Base-by-base conservation (phyloP, 2,888 invertebrate genomes). In the Philopedon plagiatum region DNA sequence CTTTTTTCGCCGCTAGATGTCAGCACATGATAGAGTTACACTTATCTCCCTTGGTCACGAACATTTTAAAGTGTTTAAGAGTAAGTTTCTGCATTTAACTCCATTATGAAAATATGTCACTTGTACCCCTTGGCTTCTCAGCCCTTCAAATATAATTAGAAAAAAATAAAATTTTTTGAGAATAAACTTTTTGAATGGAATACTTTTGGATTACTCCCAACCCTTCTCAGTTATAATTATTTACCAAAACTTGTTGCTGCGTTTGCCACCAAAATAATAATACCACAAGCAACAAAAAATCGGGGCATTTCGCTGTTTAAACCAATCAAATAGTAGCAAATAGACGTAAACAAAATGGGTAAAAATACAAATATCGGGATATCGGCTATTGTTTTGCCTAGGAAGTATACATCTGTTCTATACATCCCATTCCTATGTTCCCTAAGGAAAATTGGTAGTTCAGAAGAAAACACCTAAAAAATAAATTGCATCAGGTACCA, bases 351-450 rank as follows among this genome's bases (percentile, higher is more conserved):
- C 2, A 97, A 86, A 7, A 94, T 82, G 0, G 98, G 97, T 39
- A 97, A 91, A 5, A 92, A 88, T 0, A 95, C 88, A 82, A 96
- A 96, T 49, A 96, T 89, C 0, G 98, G 98, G 0, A 94, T 87
- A 81, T 98, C 98, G 0, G 96, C 95, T 39, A 97, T 80, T 0
- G 95, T 96, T 87, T 97, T 98, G 65, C 95, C 93, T 21, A 98
- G 83, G 85, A 96, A 98, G 85, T 97, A 98, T 0, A 96, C 92
- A 79, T 95, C 95, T 0, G 94, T 93, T 58, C 97, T 88, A 81
- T 98, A 98, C 90, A 98, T 93, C 39, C 96, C 96, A 81, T 94
- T 95, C 74, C 92, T 90, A 80, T 97, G 93, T 83, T 98, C 97
- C 11, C 96, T 87, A 76, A 96, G 88, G 84, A 97, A 97, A 73